phyloP scores from a whole-genome alignment of 92 coral and sea anemone genomes.

The Montipora capitata region DNA sequence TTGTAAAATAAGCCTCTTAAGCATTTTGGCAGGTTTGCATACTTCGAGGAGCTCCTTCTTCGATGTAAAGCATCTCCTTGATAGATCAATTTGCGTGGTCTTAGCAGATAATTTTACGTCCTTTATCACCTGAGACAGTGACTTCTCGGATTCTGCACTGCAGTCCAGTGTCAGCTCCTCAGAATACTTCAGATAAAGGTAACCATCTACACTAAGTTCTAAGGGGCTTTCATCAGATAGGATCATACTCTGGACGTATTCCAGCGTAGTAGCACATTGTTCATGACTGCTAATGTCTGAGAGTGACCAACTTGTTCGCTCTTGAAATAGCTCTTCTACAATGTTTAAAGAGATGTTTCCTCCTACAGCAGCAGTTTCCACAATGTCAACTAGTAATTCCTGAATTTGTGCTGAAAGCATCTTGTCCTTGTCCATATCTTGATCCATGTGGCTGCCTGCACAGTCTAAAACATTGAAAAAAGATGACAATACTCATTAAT shows the following conservation, averaged over 20 bases:
- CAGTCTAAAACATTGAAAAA: background rate
- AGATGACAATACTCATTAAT: too few species aligned
- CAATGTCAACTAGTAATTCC: constrained; percentile 10
- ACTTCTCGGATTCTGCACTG: constrained; percentile 4
- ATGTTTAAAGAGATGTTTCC: background rate
- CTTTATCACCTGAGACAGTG: background rate
- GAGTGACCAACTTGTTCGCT: background rate
- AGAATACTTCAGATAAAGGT: background rate
- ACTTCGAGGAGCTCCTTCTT: constrained; percentile 8
- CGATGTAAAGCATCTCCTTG: constrained; percentile 15
- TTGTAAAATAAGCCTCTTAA: constrained; percentile 7
- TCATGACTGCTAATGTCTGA: background rate
- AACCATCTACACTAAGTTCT: background rate
- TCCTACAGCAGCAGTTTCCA: constrained; percentile 2
- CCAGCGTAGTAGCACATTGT: background rate
- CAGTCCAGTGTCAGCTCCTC: background rate
- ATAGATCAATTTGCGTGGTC: constrained; percentile 15
- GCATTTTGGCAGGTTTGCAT: constrained; percentile 11
- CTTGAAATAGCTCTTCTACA: background rate
- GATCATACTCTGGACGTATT: constrained; percentile 3
- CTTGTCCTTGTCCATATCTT: background rate
- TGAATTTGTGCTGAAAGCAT: background rate
- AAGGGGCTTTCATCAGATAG: constrained; percentile 12
- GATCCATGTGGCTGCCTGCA: too few species aligned
- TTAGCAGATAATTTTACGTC: background rate